phyloP scores from a whole-genome alignment of 2,888 invertebrate species.

The Mythimna ferrago region DNA sequence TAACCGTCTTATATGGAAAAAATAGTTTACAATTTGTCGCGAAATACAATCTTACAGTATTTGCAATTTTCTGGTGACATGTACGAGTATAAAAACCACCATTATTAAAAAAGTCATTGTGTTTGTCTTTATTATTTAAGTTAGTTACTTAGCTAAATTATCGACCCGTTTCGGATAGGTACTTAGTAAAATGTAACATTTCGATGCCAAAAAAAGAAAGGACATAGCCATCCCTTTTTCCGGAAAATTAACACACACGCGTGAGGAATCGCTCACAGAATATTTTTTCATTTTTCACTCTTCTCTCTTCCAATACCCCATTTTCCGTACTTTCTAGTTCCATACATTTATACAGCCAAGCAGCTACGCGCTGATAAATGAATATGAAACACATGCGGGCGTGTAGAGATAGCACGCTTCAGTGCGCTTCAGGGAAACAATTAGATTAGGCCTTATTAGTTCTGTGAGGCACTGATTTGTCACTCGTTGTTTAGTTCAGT shows the following conservation, averaged over 20 bases:
- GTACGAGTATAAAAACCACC: background rate
- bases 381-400: constrained; percentile 40
- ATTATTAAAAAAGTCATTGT: background rate
- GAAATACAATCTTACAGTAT: no score
- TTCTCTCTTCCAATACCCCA: background rate
- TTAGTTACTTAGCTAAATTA: background rate
- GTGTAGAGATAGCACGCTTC: constrained; percentile 46
- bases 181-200: background rate
- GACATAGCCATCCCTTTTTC: background rate
- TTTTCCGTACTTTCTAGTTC: constrained; percentile 37
- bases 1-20: no score
- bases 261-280: background rate
- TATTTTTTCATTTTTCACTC: background rate
- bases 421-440: constrained; percentile 36
- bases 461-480: constrained; percentile 47
- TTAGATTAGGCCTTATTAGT: constrained; percentile 35
- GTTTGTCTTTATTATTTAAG: background rate
- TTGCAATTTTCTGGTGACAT: no score
- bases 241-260: constrained; percentile 27
- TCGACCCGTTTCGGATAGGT: background rate
- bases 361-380: constrained; percentile 19
- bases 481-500: constrained; percentile 18
- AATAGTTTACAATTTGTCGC: no score
- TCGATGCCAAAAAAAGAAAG: background rate
- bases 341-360: constrained; percentile 8